phyloP scores from a whole-genome alignment of 2,888 invertebrate genomes.

The Itoplectis maculator region DNA sequence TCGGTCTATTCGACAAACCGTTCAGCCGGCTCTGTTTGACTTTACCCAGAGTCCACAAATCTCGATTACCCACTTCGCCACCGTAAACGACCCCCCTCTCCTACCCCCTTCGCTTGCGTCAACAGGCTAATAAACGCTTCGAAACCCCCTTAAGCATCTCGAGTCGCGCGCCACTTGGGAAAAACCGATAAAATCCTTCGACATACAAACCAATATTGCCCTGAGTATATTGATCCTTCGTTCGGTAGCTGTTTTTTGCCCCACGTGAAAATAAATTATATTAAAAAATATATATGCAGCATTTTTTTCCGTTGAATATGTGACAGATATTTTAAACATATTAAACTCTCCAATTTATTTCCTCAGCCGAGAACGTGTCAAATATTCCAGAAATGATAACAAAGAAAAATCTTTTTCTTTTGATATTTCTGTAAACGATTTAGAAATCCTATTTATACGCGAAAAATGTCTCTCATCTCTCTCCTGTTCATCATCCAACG shows the following conservation, averaged over 20 bases:
- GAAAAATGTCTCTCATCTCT: not conserved
- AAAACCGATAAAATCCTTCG: constrained; percentile 44
- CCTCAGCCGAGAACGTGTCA: too few species aligned
- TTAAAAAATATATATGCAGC: not conserved
- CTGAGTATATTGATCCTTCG: not conserved
- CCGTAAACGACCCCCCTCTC: constrained; percentile 46
- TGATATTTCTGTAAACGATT: not conserved
- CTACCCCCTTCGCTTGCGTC: constrained; percentile 53
- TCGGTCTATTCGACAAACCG: not conserved
- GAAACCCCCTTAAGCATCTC: constrained; percentile 33
- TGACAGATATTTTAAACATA: too few species aligned
- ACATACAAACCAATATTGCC: not conserved
- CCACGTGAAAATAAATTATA: not conserved
- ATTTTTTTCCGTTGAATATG: not conserved
- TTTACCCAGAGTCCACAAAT: constrained; percentile 80
- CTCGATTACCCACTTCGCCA: constrained; percentile 77
- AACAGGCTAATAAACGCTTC: constrained; percentile 68
- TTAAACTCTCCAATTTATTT: too few species aligned
- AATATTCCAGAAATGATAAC: too few species aligned
- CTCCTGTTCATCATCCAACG: not conserved
- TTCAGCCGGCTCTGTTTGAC: constrained; percentile 67
- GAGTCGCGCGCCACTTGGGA: constrained; percentile 3
- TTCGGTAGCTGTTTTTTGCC: not conserved
- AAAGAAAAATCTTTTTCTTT: too few species aligned
- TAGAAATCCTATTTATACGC: not conserved